Evolutionary conservation across 2,113 vertebrate species (phyloP).

Genomic region (Salvelinus fontinalis): DNA sequence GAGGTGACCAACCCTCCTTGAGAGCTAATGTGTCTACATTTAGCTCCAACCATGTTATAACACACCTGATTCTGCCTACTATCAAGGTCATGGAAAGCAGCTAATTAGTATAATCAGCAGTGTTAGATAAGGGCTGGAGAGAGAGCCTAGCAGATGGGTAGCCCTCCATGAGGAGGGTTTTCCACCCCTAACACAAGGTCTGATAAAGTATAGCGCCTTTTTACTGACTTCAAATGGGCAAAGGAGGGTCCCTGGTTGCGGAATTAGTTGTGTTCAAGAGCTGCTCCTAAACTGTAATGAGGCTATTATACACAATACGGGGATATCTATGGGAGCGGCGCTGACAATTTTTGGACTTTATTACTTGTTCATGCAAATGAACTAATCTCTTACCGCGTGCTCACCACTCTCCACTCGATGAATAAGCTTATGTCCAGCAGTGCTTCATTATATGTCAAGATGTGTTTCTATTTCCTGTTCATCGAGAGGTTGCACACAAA

Average conservation of each 20-base stretch:
- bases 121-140: too few species aligned
- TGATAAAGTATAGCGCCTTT: conserved; percentile 31
- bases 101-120: too few species aligned
- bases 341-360: conserved; percentile 42
- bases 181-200: too few species aligned
- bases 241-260: conserved; percentile 12
- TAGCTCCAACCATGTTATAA: too few species aligned
- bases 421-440: conserved; percentile 49
- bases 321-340: conserved; percentile 34
- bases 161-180: too few species aligned
- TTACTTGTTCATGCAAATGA: conserved; percentile 59
- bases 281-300: conserved; percentile 50
- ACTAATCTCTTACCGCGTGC: conserved; percentile 39
- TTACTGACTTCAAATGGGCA: conserved; percentile 21
- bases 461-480: not conserved
- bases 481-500: conserved; percentile 41
- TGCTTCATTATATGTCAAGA: conserved; percentile 32
- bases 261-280: conserved; percentile 44
- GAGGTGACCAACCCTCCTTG: conserved; percentile 6
- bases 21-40: too few species aligned
- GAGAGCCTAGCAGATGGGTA: too few species aligned
- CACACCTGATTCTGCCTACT: too few species aligned
- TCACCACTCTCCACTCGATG: conserved; percentile 38
- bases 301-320: conserved; percentile 45
- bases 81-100: too few species aligned